These are phyloP conservation scores for Troilus luridus DNA, from an alignment of 2,888 invertebrate species.

Conservation along the genomic window DNA sequence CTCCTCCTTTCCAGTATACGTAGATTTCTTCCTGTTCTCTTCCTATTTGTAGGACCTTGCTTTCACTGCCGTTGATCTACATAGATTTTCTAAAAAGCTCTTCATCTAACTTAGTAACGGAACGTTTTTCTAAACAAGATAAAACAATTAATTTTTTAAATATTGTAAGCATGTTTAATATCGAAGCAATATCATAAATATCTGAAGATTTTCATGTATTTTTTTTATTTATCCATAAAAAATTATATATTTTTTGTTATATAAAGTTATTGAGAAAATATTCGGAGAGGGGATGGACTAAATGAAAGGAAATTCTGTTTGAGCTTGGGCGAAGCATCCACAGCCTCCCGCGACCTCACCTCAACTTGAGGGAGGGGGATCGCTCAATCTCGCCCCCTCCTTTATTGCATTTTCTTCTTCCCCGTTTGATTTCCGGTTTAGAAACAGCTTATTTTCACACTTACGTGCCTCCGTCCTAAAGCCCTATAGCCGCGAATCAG, in stretches of 20 bases:
- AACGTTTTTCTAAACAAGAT: no score
- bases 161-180: no score
- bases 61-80: no score
- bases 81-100: no score
- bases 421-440: slow-evolving; percentile 17
- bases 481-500: background rate
- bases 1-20: no score
- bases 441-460: slow-evolving; percentile 40
- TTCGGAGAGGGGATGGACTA: background rate
- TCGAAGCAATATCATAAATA: no score
- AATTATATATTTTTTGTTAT: background rate
- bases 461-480: background rate
- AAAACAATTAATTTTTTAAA: no score
- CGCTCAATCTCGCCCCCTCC: slow-evolving; percentile 41
- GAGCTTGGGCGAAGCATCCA: background rate
- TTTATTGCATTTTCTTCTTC: slow-evolving; percentile 46
- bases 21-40: no score
- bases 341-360: background rate
- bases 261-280: background rate
- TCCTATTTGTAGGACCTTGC: no score
- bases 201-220: no score
- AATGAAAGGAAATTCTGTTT: slow-evolving; percentile 28
- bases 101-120: no score
- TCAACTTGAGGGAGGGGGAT: background rate
- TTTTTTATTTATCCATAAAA: no score